A percentile compares a stretch with the other conserved stretches of the same genome.
Conservation (phyloP, 2,113 vertebrate species). For the Dasyurus viverrinus region DNA sequence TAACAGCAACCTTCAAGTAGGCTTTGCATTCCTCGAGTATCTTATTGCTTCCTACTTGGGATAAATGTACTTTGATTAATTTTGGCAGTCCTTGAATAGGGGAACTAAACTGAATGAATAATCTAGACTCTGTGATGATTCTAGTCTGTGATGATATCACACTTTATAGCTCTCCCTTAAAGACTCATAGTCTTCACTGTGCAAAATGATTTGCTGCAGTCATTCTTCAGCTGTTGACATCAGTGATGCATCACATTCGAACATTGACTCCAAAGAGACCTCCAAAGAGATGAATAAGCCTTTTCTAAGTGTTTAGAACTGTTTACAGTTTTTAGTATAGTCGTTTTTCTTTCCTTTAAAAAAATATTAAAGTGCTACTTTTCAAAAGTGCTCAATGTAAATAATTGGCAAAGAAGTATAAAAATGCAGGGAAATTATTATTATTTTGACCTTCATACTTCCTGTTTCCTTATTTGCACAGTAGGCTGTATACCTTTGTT, state of each 20-base stretch:
- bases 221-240: not conserved
- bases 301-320: not conserved
- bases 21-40: rapidly evolving
- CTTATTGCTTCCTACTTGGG: not conserved
- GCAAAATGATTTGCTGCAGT: not conserved
- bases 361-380: too few relatives aligned
- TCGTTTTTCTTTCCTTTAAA: too few relatives aligned
- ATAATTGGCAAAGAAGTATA: not conserved
- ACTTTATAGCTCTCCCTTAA: not conserved
- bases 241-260: not conserved
- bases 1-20: not conserved
- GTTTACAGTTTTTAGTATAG: rapidly evolving
- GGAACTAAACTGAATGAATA: not conserved
- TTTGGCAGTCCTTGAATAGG: not conserved
- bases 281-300: not conserved
- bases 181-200: not conserved
- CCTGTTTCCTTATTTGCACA: not conserved
- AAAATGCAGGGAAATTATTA: not conserved
- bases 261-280: not conserved
- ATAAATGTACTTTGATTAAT: not conserved
- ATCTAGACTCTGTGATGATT: not conserved
- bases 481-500: not conserved
- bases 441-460: not conserved
- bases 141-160: too few relatives aligned
- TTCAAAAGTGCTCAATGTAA: too few relatives aligned